Evolutionary conservation across 2,113 vertebrate genomes (phyloP).

Genomic region (Oostethus manadensis): DNA sequence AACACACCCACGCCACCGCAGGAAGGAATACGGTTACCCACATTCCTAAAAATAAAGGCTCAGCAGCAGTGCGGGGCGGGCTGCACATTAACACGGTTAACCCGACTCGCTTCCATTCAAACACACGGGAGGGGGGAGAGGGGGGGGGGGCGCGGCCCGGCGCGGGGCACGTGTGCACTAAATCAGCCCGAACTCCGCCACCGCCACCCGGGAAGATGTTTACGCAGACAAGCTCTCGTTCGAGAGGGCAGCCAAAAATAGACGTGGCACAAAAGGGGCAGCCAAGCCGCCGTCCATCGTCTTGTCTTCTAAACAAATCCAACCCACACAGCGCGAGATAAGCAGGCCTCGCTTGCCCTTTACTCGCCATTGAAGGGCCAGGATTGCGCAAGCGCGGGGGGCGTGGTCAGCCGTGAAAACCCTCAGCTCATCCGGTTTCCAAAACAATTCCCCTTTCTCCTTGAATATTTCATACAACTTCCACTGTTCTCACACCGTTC

Average conservation of each 20-base stretch:
- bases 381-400: background rate
- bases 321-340: background rate
- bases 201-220: constrained; percentile 28
- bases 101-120: constrained; percentile 19
- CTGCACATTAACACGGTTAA: background rate
- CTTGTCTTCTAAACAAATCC: constrained; percentile 18
- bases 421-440: no score
- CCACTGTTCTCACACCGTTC: no score
- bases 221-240: constrained; percentile 47
- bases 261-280: constrained; percentile 29
- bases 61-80: constrained; percentile 10
- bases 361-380: background rate
- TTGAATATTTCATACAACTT: no score
- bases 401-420: background rate
- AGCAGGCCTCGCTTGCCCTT: constrained; percentile 4
- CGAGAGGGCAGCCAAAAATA: constrained; percentile 46
- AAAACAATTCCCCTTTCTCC: no score
- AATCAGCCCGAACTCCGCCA: constrained; percentile 44
- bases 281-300: constrained; percentile 49
- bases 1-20: background rate
- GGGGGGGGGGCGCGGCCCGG: no score
- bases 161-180: constrained; percentile 44
- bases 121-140: no score
- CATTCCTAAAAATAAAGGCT: constrained; percentile 21
- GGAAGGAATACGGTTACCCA: constrained; percentile 20